Conservation (phyloP, 1,140 invertebrate species). For the Delia radicum region DNA sequence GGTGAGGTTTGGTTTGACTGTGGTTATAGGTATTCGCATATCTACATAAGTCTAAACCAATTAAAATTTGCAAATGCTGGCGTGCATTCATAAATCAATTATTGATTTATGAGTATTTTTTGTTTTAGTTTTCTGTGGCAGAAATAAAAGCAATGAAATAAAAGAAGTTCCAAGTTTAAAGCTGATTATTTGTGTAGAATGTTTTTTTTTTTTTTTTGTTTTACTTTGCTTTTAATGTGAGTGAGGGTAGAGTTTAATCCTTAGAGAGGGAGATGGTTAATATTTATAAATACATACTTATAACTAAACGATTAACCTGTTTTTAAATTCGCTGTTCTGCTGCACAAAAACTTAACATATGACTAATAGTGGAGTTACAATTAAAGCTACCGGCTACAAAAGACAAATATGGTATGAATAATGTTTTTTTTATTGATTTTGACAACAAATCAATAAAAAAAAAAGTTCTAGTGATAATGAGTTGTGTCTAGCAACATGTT, state of each 20-base stretch:
- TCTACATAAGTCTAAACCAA: slow-evolving; percentile 21
- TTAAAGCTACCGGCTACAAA: too few relatives aligned
- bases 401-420: too few relatives aligned
- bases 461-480: too few relatives aligned
- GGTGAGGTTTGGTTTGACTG: background rate
- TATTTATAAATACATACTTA: background rate
- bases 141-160: background rate
- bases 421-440: too few relatives aligned
- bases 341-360: too few relatives aligned
- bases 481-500: too few relatives aligned
- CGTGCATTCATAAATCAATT: slow-evolving; percentile 24
- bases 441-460: too few relatives aligned
- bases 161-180: background rate
- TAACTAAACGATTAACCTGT: background rate
- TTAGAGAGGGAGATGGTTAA: background rate
- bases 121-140: background rate
- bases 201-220: background rate
- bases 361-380: too few relatives aligned
- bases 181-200: background rate
- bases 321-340: background rate
- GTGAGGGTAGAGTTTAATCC: background rate
- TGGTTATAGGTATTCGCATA: background rate
- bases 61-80: slow-evolving; percentile 24
- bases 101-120: slow-evolving; percentile 19
- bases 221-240: background rate